These are phyloP conservation scores for Graptemys geographica DNA, from an alignment of 2,797 vertebrate genomes.

Conservation along the genomic window DNA sequence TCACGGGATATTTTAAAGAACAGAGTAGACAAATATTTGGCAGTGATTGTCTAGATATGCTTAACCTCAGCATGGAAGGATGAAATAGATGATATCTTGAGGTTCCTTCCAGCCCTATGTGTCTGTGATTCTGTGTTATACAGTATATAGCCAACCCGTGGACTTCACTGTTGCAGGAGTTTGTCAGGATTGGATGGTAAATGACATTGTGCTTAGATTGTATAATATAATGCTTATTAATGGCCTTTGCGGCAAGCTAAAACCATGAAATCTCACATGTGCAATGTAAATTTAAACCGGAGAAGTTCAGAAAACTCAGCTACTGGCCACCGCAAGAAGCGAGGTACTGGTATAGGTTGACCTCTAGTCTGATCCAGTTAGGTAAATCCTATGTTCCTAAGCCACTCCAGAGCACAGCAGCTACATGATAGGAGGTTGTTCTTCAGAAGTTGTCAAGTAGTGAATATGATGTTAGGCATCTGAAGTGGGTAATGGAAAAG, in stretches of 20 bases:
- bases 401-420: neutral
- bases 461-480: neutral
- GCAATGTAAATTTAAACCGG: fast-evolving
- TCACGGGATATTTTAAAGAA: neutral
- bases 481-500: neutral
- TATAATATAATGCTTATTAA: neutral
- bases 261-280: neutral
- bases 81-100: neutral
- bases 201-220: neutral
- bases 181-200: neutral
- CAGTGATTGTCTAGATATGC: neutral
- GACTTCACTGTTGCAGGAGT: neutral
- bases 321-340: neutral
- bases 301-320: neutral
- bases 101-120: neutral
- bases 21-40: neutral
- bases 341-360: neutral
- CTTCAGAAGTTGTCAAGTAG: neutral
- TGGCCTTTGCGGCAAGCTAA: too few relatives aligned
- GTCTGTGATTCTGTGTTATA: neutral
- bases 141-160: fast-evolving
- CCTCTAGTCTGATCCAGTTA: neutral
- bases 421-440: neutral
- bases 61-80: neutral
- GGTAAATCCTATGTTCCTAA: neutral